phyloP scores from a whole-genome alignment of 2,113 vertebrate species.

The Hydrolagus affinis region DNA sequence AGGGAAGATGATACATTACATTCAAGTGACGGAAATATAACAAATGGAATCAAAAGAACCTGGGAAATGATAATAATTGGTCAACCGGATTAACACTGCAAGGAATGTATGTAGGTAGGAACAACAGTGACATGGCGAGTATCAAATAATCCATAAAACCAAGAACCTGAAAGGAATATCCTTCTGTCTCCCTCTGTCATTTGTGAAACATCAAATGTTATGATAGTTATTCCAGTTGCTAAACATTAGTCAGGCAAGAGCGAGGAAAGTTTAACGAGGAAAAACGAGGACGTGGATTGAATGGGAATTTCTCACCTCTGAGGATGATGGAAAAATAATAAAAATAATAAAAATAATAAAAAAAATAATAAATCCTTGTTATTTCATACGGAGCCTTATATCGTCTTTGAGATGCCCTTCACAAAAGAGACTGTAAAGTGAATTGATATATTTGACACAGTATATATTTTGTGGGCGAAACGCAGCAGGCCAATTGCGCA shows the following conservation, averaged over 20 bases:
- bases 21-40: slow-evolving; percentile 1
- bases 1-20: neutral
- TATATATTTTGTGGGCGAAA: no score
- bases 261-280: neutral
- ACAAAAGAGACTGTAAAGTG: no score
- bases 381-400: no score
- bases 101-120: neutral
- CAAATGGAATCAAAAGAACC: neutral
- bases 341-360: no score
- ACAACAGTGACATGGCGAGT: neutral
- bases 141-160: neutral
- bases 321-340: no score
- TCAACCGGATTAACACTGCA: neutral
- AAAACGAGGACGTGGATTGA: neutral
- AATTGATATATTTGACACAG: no score
- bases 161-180: neutral
- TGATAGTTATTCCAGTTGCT: neutral
- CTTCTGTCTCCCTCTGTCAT: slow-evolving; percentile 7
- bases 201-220: slow-evolving; percentile 19
- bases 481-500: no score
- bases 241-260: neutral
- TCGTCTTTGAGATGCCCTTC: no score
- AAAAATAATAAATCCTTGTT: no score
- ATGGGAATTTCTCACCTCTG: neutral
- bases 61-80: neutral